These are phyloP conservation scores for Cantharis lateralis DNA, from an alignment of 2,888 invertebrate species.

Conservation along the genomic window DNA sequence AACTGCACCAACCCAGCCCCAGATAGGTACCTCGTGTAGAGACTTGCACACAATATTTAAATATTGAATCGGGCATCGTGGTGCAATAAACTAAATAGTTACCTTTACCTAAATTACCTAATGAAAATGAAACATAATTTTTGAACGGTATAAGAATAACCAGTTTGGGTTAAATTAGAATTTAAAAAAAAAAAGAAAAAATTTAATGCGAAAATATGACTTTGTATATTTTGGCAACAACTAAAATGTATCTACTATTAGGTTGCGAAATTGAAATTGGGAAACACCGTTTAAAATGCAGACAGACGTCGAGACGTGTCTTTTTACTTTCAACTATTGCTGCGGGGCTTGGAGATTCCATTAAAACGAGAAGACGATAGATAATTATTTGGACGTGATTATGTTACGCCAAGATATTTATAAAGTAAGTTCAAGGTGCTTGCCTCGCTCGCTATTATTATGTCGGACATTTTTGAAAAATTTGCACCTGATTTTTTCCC, in stretches of 20 bases:
- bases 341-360: not conserved
- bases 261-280: not conserved
- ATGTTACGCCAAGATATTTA: not conserved
- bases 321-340: not conserved
- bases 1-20: constrained; percentile 29
- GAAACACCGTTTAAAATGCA: not conserved
- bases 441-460: not conserved
- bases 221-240: not conserved
- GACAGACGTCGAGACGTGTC: not conserved
- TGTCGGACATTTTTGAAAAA: not conserved
- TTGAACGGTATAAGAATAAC: not conserved
- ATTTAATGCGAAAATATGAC: not conserved
- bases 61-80: not conserved
- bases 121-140: not conserved
- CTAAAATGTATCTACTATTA: not conserved
- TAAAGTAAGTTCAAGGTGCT: not conserved
- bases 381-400: not conserved
- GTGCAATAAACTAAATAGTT: not conserved
- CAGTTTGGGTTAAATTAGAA: not conserved
- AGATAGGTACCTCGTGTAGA: constrained; percentile 15
- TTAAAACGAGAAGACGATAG: not conserved
- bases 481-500: not conserved
- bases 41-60: constrained; percentile 10
- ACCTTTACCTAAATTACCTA: not conserved
- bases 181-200: not conserved